Evolutionary conservation across 2,888 invertebrate genomes (phyloP), one percentile per base, ranked within the genome.

Genomic region (Cremastobaeus sp.): DNA sequence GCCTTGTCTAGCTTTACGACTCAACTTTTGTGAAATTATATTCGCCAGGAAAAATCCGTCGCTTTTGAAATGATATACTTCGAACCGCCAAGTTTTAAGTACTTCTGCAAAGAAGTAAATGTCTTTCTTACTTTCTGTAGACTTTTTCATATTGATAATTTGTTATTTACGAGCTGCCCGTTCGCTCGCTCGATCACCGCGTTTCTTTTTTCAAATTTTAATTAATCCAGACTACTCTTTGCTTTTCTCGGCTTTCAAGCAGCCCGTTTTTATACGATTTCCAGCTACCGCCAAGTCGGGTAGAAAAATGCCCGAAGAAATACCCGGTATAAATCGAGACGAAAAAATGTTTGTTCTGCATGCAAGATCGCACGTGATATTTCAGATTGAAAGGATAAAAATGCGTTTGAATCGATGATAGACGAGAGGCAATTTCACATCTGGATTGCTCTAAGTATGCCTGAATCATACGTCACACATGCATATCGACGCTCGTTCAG

Each of bases 391-490:
- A 64, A 69, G 69, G 69, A 69, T 69, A 66, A 74, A 69, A 69
- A 50, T 57, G 47, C 55, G 50, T 41, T 65, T 30, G 28, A 52
- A 64, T 59, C 32, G 59, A 60, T 65, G 69, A 74, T 59, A 54
- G 65, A 74, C 74, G 65, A 73, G 68, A 68, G 25, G 57, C 73
- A 73, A 73, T 73, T 73, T 73, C 57, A 73, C 74, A 60, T 74
- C 52, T 69, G 52, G 65, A 69, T 64, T 69, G 47, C 35, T 59
- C 74, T 48, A 74, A 64, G 74, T 74, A 60, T 52, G 69, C 54
- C 43, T 34, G 65, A 69, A 69, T 74, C 69, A 60, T 64, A 65
- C 34, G 68, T 69, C 69, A 65, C 62, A 30, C 41, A 37, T 54
- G 59, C 37, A 64, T 47, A 65, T 50, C 34, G 64, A 73, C 71